Conservation (phyloP, 2,888 invertebrate species). For the Hartigia nigra region DNA sequence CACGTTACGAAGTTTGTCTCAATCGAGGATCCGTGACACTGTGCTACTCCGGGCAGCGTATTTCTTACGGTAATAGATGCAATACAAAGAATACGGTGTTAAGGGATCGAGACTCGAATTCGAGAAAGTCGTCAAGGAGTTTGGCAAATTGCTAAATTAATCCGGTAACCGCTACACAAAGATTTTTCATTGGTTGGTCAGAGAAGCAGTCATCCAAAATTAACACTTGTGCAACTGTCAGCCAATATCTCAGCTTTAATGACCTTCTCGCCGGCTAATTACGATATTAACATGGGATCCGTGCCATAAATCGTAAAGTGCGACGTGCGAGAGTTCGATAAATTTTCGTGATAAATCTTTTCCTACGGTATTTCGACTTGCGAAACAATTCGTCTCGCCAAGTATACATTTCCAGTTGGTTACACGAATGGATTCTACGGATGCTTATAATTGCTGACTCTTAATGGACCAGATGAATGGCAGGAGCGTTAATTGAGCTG, state of each 20-base stretch:
- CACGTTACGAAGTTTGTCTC: neutral
- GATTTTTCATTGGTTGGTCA: neutral
- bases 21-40: neutral
- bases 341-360: constrained; percentile 9
- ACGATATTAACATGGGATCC: constrained; percentile 18
- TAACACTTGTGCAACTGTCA: constrained; percentile 11
- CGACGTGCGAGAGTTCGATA: constrained; percentile 8
- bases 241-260: constrained; percentile 18
- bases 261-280: constrained; percentile 21
- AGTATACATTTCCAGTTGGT: neutral
- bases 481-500: neutral
- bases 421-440: neutral
- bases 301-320: constrained; percentile 10
- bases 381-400: neutral
- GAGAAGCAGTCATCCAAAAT: constrained; percentile 5
- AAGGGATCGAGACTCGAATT: neutral
- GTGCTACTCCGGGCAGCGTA: neutral
- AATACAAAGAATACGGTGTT: neutral
- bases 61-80: neutral
- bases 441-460: neutral
- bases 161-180: neutral
- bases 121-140: neutral
- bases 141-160: constrained; percentile 5
- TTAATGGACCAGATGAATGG: neutral
- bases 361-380: neutral